These are phyloP conservation scores for Atta colombica DNA, from an alignment of 1,140 invertebrate genomes.

Conservation along the genomic window DNA sequence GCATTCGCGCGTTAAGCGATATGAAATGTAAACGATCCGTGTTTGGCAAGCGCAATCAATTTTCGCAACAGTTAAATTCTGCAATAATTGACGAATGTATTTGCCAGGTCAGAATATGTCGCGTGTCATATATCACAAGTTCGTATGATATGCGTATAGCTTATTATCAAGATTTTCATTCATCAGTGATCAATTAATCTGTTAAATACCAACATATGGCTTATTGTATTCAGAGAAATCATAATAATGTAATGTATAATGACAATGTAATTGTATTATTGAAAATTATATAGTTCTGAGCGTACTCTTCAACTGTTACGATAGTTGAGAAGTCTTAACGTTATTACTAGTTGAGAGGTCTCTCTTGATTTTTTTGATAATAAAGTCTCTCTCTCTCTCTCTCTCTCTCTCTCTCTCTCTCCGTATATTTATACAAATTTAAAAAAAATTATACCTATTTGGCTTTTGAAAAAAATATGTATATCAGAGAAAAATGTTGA, in stretches of 20 bases:
- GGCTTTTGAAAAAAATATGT: neutral
- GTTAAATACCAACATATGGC: neutral
- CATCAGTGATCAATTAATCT: conserved; percentile 1
- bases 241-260: neutral
- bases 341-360: too few species aligned
- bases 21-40: conserved; percentile 60
- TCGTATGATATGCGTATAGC: neutral
- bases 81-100: conserved; percentile 61
- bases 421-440: neutral
- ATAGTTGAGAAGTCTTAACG: too few species aligned
- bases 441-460: neutral
- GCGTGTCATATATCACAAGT: conserved; percentile 47
- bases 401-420: neutral
- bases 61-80: conserved; percentile 64
- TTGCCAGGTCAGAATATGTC: conserved; percentile 46
- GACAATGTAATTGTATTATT: too few species aligned
- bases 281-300: neutral
- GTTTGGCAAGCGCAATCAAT: conserved; percentile 57
- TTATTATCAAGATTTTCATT: conserved; percentile 44
- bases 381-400: neutral
- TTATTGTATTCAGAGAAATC: neutral
- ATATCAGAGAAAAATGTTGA: neutral
- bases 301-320: neutral
- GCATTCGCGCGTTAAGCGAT: conserved; percentile 62
- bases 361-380: neutral